Base-by-base conservation (phyloP, 2,888 invertebrate species). In the Noctua fimbriata region DNA sequence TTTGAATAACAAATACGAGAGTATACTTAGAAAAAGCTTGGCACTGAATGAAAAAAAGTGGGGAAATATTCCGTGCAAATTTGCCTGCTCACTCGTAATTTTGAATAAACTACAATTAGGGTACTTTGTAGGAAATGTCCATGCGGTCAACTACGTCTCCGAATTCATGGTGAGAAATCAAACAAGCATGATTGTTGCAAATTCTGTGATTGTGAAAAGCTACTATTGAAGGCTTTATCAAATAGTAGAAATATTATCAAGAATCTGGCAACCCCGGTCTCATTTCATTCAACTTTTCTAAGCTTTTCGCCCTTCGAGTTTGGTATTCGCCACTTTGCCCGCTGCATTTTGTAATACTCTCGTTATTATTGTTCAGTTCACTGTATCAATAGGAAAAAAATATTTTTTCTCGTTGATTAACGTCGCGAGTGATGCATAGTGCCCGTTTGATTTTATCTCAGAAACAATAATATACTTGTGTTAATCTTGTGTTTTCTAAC, bases 141-240 rank as follows among this genome's bases (percentile, higher is more conserved):
- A 14, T 60, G 60, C 7, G 28, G 16, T 60, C 2, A 12, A 55
- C 24, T 21, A 9, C 12, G 12, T 58, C 14, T 58, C n/a, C 4
- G 14, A 58, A 58, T 14, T 58, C 1, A 14, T 58, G 12, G 12
- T 58, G 58, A 58, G n/a, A 58, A 58, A 58, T 1, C n/a, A 58
- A n/a, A 28, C 60, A 18, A 63, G 32, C 32, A 32, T 21, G 18
- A 32, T 60, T 63, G 21, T 9, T 36, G 36, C 10, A 58, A n/a
- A n/a, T 44, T 63, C 9, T 9, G n/a, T 52, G 1, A 36, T 41
- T 36, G 0, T 4, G n/a, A 3, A 21, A 69, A n/a, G 99, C 99
- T 71, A 99, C 99, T 67, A 99, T 58, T 36, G 36, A 96, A 0
- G 99, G 99, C 94, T 99, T 99, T 97, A 99, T 99, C 94, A 99